Conservation (phyloP, 1,140 invertebrate species). For the Aporrectodea caliginosa region DNA sequence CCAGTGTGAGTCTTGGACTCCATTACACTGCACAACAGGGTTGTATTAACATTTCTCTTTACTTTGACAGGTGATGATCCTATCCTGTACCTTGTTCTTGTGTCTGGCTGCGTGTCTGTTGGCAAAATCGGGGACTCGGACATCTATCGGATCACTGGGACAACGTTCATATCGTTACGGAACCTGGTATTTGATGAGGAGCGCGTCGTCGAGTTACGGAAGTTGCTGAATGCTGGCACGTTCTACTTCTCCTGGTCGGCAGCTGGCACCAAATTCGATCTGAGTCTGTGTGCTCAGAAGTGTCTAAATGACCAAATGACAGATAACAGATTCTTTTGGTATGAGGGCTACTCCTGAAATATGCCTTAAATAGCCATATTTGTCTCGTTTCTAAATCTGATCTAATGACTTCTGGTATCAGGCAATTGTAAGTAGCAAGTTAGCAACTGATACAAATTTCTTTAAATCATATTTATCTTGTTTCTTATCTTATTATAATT, state of each 20-base stretch:
- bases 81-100: slow-evolving; percentile 79
- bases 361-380: no score
- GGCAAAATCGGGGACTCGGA: slow-evolving; percentile 90
- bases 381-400: no score
- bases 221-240: slow-evolving; percentile 89
- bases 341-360: slow-evolving; percentile 36
- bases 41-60: slow-evolving; percentile 5
- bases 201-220: slow-evolving; percentile 74
- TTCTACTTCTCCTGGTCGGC: slow-evolving; percentile 88
- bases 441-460: no score
- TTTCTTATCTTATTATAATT: no score
- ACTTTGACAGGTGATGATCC: slow-evolving; percentile 67
- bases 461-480: no score
- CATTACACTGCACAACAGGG: neutral
- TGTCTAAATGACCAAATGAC: slow-evolving; percentile 71
- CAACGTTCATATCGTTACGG: slow-evolving; percentile 79
- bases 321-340: slow-evolving; percentile 95
- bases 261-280: slow-evolving; percentile 65
- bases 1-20: slow-evolving; percentile 15
- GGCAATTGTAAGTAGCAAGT: no score
- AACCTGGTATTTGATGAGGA: slow-evolving; percentile 69
- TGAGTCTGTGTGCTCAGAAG: slow-evolving; percentile 88
- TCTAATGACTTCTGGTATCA: no score
- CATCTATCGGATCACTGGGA: slow-evolving; percentile 88
- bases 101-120: slow-evolving; percentile 90